Base-by-base conservation (phyloP, 1,140 invertebrate genomes). In the Zaprionus nigranus region DNA sequence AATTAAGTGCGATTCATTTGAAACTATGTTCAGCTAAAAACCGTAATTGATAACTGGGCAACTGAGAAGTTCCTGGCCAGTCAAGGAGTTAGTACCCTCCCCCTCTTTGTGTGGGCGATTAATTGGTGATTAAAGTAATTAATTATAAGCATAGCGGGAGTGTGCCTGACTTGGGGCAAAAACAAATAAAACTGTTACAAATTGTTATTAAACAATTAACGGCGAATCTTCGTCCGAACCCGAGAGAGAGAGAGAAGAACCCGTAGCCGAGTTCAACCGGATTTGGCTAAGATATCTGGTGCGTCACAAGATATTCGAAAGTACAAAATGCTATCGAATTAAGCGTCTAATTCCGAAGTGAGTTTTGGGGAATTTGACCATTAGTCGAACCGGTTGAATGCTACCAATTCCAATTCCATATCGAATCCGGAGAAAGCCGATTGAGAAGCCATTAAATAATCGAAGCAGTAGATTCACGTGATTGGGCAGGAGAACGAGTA, bases 71-170 rank as follows among this genome's bases (percentile, higher is more conserved):
- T 79, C 64, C 79, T 62, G 72, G 60, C 34, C 62, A 53, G 75
- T 61, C 49, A 34, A 63, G 67, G 77, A 62, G 49, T 43, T 12
- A n/a, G 67, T 51, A 43, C 56, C 28, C 40, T 72, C 38, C 57
- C 17, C 17, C 43, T 20, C 43, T 13, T 20, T 66, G 66, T 73
- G 66, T 62, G 70, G 61, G 64, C 74, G 75, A 70, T 87, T 84
- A 81, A 84, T 88, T 75, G 71, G 56, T 74, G 83, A 88, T 84
- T 87, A 83, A 84, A 69, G 68, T 83, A 77, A 88, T 87, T 84
- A 87, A 87, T 88, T 78, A 84, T 59, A 53, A 57, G 53, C 73
- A 65, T 68, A 67, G 69, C 70, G 63, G 68, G 82, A 57, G 63
- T 64, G 46, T 24, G 46, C 12, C 20, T n/a, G 46, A 0, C 11